Evolutionary conservation across 2,113 vertebrate genomes (phyloP), one percentile per base, ranked within the genome.

Genomic region (Plectropomus leopardus): DNA sequence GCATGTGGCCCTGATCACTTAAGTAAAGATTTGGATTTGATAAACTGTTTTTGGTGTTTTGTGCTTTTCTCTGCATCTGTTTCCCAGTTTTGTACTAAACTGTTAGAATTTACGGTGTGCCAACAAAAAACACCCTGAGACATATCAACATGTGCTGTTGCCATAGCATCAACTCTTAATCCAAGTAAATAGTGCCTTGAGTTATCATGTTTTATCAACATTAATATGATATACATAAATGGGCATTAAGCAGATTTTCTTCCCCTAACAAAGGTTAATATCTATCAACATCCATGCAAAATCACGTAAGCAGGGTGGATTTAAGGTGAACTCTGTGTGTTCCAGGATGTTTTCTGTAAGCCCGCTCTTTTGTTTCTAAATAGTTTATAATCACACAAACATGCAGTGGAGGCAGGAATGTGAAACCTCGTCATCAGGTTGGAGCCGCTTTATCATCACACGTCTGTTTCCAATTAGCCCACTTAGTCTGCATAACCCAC

Each of bases 391-490:
- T 61, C 21, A 10, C 13, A 19, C 10, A 82, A 59, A 60, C 40
- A 66, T 45, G 14, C 21, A 16, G n/a, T 26, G 14, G 17, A 34
- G 13, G 13, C 16, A 72, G 55, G 48, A 82, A 66, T 76, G 73
- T 26, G 7, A 30, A 51, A 15, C 55, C 17, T 64, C 0, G 0
- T 82, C 64, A 86, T 80, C 23, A 51, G 4, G 44, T n/a, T 36
- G 42, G 0, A 21, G 30, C 19, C 17, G 57, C 24, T 53, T 23
- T 66, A 75, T 84, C 69, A 80, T 73, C 32, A 72, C 17, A 17
- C 1, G 45, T 3, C 75, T 89, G 86, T 76, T 89, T 89, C 61
- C 50, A 82, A 61, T 90, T 79, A 79, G 15, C 40, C 34, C 54
- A 24, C 16, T 2, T n/a, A 32, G 9, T 48, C 19, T 7, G 5